Conservation (phyloP, 2,888 invertebrate genomes). For the Hirtodrosophila cameraria region DNA sequence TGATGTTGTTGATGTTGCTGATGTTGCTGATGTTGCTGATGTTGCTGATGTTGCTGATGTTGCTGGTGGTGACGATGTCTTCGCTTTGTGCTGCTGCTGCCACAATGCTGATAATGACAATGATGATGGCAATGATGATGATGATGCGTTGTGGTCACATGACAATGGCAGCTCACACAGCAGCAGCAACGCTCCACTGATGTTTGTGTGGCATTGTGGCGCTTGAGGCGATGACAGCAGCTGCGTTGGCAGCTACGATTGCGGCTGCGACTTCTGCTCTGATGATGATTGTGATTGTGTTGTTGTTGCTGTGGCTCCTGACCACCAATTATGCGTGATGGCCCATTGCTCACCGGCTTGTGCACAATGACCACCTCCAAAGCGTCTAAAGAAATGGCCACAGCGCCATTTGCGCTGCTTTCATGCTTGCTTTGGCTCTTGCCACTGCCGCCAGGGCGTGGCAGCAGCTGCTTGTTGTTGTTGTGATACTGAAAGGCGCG, state of each 20-base stretch:
- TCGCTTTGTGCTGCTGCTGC: slow-evolving; percentile 21
- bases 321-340: slow-evolving; percentile 23
- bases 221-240: slow-evolving; percentile 69
- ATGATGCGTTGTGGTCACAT: slow-evolving; percentile 58
- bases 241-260: too few species aligned
- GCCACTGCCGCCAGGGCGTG: slow-evolving; percentile 65
- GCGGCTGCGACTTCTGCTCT: neutral
- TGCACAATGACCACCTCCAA: slow-evolving; percentile 76
- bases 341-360: slow-evolving; percentile 42
- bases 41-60: slow-evolving; percentile 36
- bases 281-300: neutral
- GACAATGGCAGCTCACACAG: slow-evolving; percentile 54
- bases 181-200: slow-evolving; percentile 44
- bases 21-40: slow-evolving; percentile 29
- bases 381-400: slow-evolving; percentile 57
- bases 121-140: slow-evolving; percentile 58
- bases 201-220: slow-evolving; percentile 82
- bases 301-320: slow-evolving; percentile 15
- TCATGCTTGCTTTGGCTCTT: slow-evolving; percentile 52
- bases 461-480: slow-evolving; percentile 71
- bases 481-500: slow-evolving; percentile 81
- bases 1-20: slow-evolving; percentile 23
- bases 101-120: slow-evolving; percentile 51
- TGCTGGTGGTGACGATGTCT: slow-evolving; percentile 39
- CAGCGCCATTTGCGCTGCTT: slow-evolving; percentile 34